phyloP scores from a whole-genome alignment of 2,888 invertebrate genomes.

The Drosophila mettleri region DNA sequence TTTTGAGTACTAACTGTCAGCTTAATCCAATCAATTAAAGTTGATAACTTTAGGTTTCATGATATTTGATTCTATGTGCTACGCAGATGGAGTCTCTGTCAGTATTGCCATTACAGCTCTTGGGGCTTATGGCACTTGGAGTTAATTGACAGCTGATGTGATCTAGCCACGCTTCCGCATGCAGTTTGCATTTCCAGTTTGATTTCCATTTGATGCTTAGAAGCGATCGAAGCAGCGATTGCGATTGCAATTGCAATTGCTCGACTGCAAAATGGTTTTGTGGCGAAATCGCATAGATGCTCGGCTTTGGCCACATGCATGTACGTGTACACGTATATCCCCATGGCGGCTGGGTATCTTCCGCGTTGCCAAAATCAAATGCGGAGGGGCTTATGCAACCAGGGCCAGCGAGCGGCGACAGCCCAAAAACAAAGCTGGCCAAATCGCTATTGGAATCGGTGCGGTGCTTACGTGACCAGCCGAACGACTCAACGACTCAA shows the following conservation, averaged over 20 bases:
- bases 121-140: not conserved
- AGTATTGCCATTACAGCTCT: not conserved
- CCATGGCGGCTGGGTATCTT: conserved; percentile 54
- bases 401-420: conserved; percentile 44
- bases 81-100: no score
- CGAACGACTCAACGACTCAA: conserved; percentile 65
- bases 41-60: not conserved
- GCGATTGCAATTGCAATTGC: conserved; percentile 40
- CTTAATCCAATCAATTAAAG: not conserved
- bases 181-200: conserved; percentile 3
- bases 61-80: not conserved
- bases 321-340: no score
- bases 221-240: conserved; percentile 26
- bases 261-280: conserved; percentile 34
- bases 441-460: conserved; percentile 59
- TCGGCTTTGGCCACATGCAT: conserved; percentile 28
- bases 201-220: conserved; percentile 21
- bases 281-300: conserved; percentile 54
- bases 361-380: conserved; percentile 72
- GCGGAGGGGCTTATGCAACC: conserved; percentile 63
- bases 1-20: not conserved
- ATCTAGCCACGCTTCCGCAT: not conserved
- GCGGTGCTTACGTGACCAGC: conserved; percentile 74
- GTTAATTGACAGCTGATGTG: conserved; percentile 8
- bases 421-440: conserved; percentile 25